phyloP scores from a whole-genome alignment of 2,113 vertebrate species.

The Platysternon megacephalum region DNA sequence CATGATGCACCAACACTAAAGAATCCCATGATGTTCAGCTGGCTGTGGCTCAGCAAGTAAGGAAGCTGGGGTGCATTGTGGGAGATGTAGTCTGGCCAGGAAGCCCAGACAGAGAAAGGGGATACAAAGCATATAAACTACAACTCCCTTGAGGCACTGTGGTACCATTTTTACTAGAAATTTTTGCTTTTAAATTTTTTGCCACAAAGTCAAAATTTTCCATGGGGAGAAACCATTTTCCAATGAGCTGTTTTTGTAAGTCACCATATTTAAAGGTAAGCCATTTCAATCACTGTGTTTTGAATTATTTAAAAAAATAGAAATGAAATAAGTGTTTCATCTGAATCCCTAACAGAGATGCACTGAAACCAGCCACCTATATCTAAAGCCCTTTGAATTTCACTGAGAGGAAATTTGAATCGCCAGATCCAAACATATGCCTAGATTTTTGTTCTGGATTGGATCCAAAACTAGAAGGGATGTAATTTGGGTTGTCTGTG shows the following conservation, averaged over 20 bases:
- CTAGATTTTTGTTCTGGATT: background rate
- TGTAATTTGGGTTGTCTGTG: background rate
- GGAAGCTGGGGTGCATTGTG: background rate
- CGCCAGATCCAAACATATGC: background rate
- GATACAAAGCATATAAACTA: background rate
- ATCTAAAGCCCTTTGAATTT: background rate
- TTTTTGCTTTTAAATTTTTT: background rate
- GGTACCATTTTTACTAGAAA: background rate
- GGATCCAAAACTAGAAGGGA: background rate
- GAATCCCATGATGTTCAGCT: background rate
- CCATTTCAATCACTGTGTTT: background rate
- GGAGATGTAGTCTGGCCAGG: background rate
- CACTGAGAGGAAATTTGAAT: background rate
- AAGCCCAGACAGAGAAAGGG: background rate
- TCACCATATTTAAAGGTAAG: background rate
- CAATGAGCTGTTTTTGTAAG: background rate
- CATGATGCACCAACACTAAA: background rate
- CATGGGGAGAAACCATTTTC: background rate
- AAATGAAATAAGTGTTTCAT: background rate
- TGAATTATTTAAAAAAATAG: background rate
- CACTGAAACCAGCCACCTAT: background rate
- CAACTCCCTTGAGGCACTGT: background rate
- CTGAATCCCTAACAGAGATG: background rate
- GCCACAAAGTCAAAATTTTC: background rate
- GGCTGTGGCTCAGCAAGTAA: background rate